A percentile compares a stretch with the other conserved stretches of the same genome.
phyloP scores from a whole-genome alignment of 1,140 invertebrate species.

The Pogonus chalceus region DNA sequence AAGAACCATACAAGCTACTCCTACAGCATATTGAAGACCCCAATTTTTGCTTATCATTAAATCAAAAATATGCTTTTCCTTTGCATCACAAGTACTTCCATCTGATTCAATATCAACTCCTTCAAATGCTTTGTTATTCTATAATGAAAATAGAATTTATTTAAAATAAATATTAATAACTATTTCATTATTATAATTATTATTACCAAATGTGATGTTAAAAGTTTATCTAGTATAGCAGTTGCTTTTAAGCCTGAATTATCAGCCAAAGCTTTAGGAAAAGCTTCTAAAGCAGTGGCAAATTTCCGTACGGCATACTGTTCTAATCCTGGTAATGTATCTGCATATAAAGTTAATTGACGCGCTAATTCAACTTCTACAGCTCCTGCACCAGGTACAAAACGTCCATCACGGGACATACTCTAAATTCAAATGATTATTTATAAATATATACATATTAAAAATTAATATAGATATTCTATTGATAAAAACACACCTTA shows the following conservation, averaged over 20 bases:
- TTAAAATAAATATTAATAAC: not conserved
- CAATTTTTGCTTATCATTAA: conserved; percentile 82
- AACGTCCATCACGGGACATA: conserved; percentile 53
- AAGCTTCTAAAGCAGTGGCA: conserved; percentile 78
- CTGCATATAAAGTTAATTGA: conserved; percentile 74
- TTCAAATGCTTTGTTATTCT: conserved; percentile 67
- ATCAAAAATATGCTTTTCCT: conserved; percentile 71
- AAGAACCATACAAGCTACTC: conserved; percentile 86
- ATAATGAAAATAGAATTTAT: conserved; percentile 18
- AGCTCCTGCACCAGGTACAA: conserved; percentile 90
- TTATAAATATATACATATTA: conserved; percentile 13
- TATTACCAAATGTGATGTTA: conserved; percentile 73
- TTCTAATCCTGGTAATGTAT: conserved; percentile 86
- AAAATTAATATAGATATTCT: conserved; percentile 1
- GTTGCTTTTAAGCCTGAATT: conserved; percentile 86
- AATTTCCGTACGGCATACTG: conserved; percentile 97
- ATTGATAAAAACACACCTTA: conserved; percentile 47
- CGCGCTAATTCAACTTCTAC: conserved; percentile 89
- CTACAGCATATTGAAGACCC: conserved; percentile 91
- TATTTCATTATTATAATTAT: not conserved
- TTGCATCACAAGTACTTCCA: conserved; percentile 58
- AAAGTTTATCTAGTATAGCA: conserved; percentile 81
- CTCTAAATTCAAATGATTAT: conserved; percentile 28
- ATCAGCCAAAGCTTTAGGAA: conserved; percentile 88
- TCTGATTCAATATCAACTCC: conserved; percentile 85